Evolutionary conservation across 1,140 invertebrate genomes (phyloP).

Genomic region (Drosophila auraria): DNA sequence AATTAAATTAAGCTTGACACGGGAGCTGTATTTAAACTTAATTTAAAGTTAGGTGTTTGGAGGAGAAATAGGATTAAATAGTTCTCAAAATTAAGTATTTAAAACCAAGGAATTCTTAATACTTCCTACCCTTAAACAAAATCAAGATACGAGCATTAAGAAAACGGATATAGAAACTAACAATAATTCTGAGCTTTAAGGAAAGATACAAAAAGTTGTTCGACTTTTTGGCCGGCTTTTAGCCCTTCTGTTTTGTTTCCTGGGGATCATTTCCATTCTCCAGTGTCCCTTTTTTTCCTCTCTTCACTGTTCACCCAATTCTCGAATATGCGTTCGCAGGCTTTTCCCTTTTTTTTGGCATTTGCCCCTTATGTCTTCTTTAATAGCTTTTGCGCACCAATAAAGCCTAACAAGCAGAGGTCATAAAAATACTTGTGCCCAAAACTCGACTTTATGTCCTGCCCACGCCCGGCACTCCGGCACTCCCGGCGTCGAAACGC

Average conservation of each 20-base stretch:
- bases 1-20: slow-evolving; percentile 13
- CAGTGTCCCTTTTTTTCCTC: slow-evolving; percentile 17
- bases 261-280: slow-evolving; percentile 14
- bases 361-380: slow-evolving; percentile 57
- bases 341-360: slow-evolving; percentile 4
- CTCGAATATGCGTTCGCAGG: slow-evolving; percentile 35
- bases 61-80: background rate
- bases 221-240: background rate
- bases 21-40: background rate
- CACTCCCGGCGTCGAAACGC: background rate
- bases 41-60: background rate
- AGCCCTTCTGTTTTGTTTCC: slow-evolving; percentile 18
- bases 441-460: slow-evolving; percentile 53
- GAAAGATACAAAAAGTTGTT: background rate
- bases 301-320: slow-evolving; percentile 22
- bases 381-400: slow-evolving; percentile 66
- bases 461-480: background rate
- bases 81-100: background rate
- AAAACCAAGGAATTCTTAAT: too few species aligned
- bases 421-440: slow-evolving; percentile 60
- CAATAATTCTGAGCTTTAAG: background rate
- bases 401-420: slow-evolving; percentile 64
- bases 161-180: background rate
- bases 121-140: background rate
- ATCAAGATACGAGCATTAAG: background rate